Evolutionary conservation across 2,797 vertebrate genomes (phyloP).

Genomic region (Leuciscus waleckii): DNA sequence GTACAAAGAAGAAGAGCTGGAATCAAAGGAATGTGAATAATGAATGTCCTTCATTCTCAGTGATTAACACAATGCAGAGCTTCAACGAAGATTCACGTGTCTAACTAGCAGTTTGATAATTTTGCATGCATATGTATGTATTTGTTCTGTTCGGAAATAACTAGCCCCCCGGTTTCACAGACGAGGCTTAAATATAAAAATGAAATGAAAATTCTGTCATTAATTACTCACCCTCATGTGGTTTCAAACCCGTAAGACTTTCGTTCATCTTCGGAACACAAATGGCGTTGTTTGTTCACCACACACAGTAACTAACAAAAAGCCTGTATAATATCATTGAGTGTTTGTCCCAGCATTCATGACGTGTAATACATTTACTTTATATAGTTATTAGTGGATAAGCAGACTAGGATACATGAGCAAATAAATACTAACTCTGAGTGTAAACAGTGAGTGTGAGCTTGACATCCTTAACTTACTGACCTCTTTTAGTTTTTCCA

Average conservation of each 20-base stretch:
- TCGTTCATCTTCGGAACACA: no score
- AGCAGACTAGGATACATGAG: neutral
- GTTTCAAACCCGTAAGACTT: no score
- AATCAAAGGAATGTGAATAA: no score
- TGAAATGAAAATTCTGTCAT: no score
- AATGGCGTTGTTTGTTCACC: conserved; percentile 44
- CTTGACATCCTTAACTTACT: neutral
- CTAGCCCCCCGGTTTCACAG: no score
- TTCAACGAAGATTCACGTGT: neutral
- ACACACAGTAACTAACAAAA: neutral
- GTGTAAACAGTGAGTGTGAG: neutral
- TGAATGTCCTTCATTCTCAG: no score
- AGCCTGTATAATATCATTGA: neutral
- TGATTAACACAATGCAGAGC: neutral
- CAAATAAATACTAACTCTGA: neutral
- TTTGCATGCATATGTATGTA: neutral
- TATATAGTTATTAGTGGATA: neutral
- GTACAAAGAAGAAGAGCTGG: neutral
- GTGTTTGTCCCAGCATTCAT: neutral
- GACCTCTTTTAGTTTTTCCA: neutral
- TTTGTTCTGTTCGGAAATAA: neutral
- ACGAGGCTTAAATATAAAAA: no score
- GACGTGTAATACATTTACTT: neutral
- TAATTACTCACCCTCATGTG: no score
- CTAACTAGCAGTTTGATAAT: no score